These are phyloP conservation scores for Hydroisotoma schaefferi DNA, from an alignment of 2,888 invertebrate species.

Conservation along the genomic window DNA sequence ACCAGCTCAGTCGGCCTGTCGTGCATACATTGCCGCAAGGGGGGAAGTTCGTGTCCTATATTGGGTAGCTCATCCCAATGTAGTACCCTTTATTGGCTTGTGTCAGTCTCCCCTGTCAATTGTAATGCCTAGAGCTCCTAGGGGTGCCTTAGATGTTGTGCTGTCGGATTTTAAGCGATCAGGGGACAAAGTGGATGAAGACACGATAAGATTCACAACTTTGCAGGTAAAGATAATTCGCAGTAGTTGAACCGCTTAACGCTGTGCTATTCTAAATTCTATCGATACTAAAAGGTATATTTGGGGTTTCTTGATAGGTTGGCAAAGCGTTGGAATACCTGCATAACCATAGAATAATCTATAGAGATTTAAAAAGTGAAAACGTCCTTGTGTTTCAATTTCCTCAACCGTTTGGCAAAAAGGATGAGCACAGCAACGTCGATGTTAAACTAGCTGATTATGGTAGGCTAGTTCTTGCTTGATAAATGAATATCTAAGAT, in stretches of 20 bases:
- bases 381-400: constrained; percentile 98
- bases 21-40: constrained; percentile 92
- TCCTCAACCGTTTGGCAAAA: constrained; percentile 64
- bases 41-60: constrained; percentile 88
- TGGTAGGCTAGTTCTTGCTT: constrained; percentile 58
- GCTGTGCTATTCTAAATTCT: neutral
- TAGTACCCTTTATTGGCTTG: constrained; percentile 86
- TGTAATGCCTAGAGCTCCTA: constrained; percentile 84
- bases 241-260: neutral
- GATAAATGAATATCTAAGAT: neutral
- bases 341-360: constrained; percentile 88
- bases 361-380: constrained; percentile 89
- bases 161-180: constrained; percentile 80
- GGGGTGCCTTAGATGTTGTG: constrained; percentile 81
- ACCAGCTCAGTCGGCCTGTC: constrained; percentile 85
- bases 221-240: constrained; percentile 71
- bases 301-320: constrained; percentile 62
- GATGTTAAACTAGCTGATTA: constrained; percentile 96
- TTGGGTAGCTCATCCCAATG: constrained; percentile 82
- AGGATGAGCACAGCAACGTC: constrained; percentile 53
- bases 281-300: neutral
- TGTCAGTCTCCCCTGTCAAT: constrained; percentile 84
- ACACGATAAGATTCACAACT: constrained; percentile 77
- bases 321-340: constrained; percentile 93
- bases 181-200: constrained; percentile 75